Evolutionary conservation across 1,140 invertebrate genomes (phyloP).

Genomic region (Ostrea denselamellosa): DNA sequence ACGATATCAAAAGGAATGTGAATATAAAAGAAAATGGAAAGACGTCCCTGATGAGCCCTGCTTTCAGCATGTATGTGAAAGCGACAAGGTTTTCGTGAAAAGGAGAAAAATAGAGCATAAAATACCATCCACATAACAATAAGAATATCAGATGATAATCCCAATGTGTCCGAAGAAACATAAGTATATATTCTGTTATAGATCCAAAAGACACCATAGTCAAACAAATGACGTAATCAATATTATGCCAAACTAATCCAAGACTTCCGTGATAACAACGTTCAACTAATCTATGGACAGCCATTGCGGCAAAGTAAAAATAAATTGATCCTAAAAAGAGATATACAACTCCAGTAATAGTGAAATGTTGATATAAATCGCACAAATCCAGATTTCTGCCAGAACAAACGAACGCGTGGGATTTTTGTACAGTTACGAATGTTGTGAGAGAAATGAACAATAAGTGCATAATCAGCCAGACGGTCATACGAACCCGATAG

Average conservation of each 20-base stretch:
- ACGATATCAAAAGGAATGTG: conserved; percentile 61
- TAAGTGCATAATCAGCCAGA: conserved; percentile 56
- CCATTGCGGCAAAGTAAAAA: not conserved
- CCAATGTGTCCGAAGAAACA: not conserved
- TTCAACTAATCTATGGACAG: not conserved
- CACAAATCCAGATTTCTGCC: not conserved
- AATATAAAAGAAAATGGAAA: conserved; percentile 57
- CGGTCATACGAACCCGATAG: conserved; percentile 47
- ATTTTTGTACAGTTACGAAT: not conserved
- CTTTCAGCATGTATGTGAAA: conserved; percentile 61
- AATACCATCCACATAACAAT: conserved; percentile 61
- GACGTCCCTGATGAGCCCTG: conserved; percentile 59
- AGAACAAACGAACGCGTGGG: not conserved
- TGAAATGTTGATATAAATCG: not conserved
- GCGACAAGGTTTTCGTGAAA: conserved; percentile 55
- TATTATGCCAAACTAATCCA: conserved; percentile 13
- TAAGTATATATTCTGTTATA: not conserved
- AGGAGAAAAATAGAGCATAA: conserved; percentile 58
- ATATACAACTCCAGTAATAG: not conserved
- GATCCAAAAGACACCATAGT: not conserved
- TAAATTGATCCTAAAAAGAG: not conserved
- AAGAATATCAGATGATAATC: conserved; percentile 49
- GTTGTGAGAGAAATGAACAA: conserved; percentile 54
- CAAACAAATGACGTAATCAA: not conserved
- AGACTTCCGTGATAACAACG: not conserved